These are phyloP conservation scores for Trinectes maculatus DNA, from an alignment of 2,113 vertebrate genomes.

Conservation along the genomic window DNA sequence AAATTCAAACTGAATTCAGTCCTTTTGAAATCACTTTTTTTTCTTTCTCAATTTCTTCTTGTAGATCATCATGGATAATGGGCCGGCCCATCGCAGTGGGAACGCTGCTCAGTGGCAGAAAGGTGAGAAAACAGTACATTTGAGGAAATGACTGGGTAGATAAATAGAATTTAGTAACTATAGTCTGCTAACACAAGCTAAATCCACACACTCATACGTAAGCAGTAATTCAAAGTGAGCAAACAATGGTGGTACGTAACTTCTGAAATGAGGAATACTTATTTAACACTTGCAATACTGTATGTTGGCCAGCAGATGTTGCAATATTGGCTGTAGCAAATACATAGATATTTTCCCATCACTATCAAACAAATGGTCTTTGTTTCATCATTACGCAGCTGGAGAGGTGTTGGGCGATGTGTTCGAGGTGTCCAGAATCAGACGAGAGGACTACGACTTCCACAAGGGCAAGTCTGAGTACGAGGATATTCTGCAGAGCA, in stretches of 20 bases:
- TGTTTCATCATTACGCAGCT: slow-evolving; percentile 49
- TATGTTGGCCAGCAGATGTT: not conserved
- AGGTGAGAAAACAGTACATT: slow-evolving; percentile 64
- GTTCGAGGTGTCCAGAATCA: slow-evolving; percentile 84
- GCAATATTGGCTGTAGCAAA: not conserved
- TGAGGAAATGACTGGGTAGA: no score
- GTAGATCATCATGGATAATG: slow-evolving; percentile 87
- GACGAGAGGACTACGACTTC: slow-evolving; percentile 85
- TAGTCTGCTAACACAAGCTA: no score
- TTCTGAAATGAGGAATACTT: no score
- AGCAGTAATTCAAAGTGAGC: no score
- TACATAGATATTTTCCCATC: not conserved
- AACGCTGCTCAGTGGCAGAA: slow-evolving; percentile 80
- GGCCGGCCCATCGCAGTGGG: slow-evolving; percentile 69
- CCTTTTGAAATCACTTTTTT: no score
- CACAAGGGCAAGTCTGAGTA: slow-evolving; percentile 86
- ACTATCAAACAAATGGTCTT: not conserved
- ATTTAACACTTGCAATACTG: not conserved
- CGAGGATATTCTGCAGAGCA: slow-evolving; percentile 84
- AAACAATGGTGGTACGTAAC: no score
- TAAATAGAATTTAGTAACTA: no score
- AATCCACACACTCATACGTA: no score
- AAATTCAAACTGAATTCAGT: no score
- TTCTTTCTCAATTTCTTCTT: slow-evolving; percentile 5
- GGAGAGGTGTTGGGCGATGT: slow-evolving; percentile 82